Percentiles rank a stretch among this genome's conserved stretches.
Evolutionary conservation across 2,797 vertebrate species (phyloP).

Genomic region (Pangasius krempfi): DNA sequence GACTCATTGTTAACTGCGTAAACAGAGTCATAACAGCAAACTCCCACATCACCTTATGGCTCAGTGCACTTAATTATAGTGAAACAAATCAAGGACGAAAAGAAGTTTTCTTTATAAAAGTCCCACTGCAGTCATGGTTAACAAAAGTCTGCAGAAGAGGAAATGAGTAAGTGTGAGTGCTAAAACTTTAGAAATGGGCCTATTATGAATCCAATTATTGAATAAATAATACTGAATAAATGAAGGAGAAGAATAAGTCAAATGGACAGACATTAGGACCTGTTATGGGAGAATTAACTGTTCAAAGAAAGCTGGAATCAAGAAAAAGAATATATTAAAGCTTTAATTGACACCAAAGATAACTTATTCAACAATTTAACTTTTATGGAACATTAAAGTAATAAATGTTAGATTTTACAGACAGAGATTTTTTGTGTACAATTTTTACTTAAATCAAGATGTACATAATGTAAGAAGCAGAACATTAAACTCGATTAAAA

Average conservation of each 20-base stretch:
- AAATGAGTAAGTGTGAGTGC: background rate
- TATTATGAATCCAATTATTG: background rate
- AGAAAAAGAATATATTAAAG: background rate
- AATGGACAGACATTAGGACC: background rate
- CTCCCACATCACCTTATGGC: background rate
- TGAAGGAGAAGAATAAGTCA: background rate
- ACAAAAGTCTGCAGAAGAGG: background rate
- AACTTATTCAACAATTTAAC: background rate
- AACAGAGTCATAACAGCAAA: slow-evolving; percentile 6
- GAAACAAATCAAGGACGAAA: too few relatives aligned
- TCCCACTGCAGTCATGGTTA: too few relatives aligned
- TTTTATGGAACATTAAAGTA: background rate
- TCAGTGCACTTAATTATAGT: background rate
- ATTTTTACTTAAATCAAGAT: background rate
- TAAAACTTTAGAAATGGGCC: background rate
- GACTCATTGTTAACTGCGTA: background rate
- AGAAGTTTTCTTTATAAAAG: background rate
- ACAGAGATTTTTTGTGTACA: background rate
- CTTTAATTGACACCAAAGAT: slow-evolving; percentile 17
- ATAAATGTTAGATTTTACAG: background rate
- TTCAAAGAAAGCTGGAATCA: background rate
- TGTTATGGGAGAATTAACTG: background rate
- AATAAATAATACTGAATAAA: background rate
- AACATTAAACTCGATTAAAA: background rate
- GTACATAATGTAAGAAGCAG: background rate